A percentile compares a stretch with the other conserved stretches of the same genome.
These are phyloP conservation scores for Volucella inflata DNA, from an alignment of 2,888 invertebrate genomes.

Conservation along the genomic window DNA sequence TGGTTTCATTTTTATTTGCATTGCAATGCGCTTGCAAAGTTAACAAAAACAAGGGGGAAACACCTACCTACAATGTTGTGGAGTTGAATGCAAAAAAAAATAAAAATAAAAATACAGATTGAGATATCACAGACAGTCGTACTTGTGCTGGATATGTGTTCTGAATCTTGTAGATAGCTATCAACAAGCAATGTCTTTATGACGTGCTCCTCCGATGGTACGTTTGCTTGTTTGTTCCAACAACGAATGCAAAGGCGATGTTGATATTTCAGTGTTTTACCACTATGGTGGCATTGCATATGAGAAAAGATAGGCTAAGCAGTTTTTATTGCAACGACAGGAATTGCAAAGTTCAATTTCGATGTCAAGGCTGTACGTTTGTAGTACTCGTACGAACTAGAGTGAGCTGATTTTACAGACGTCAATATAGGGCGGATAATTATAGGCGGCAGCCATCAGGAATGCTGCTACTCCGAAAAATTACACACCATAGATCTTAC, in stretches of 20 bases:
- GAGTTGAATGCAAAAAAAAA: too few species aligned
- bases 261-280: conserved; percentile 24
- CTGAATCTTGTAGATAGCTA: conserved; percentile 13
- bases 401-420: too few species aligned
- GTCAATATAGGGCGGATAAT: too few species aligned
- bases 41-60: not conserved
- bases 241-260: conserved; percentile 16
- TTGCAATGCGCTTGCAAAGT: conserved; percentile 7
- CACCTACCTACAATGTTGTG: conserved; percentile 24
- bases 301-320: not conserved
- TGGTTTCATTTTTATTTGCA: conserved; percentile 14
- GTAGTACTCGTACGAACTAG: too few species aligned
- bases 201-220: not conserved
- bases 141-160: not conserved
- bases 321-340: conserved; percentile 18
- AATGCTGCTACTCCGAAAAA: too few species aligned
- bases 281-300: conserved; percentile 4
- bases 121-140: conserved; percentile 40
- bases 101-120: not conserved
- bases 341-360: conserved; percentile 62
- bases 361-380: conserved; percentile 57
- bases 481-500: too few species aligned
- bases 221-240: not conserved
- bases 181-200: conserved; percentile 35
- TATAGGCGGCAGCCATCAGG: too few species aligned